These are phyloP conservation scores for Aphodius sticticus DNA, from an alignment of 2,888 invertebrate genomes.

Conservation along the genomic window DNA sequence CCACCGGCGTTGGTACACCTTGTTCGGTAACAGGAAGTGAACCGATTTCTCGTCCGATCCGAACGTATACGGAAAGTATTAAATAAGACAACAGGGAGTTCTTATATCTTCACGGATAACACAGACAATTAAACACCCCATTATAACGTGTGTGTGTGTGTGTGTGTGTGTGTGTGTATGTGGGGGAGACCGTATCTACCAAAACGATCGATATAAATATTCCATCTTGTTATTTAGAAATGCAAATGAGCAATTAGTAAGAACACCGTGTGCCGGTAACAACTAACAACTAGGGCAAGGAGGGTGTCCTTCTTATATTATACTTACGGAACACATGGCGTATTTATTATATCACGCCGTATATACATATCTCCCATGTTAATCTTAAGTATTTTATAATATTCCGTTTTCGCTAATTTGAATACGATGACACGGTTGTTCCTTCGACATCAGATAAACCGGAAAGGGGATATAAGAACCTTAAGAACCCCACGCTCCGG, in stretches of 20 bases:
- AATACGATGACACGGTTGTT: conserved; percentile 48
- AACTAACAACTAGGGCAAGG: conserved; percentile 7
- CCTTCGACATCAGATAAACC: conserved; percentile 34
- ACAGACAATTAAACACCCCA: conserved; percentile 57
- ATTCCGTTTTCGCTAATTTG: conserved; percentile 47
- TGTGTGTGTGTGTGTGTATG: too few relatives aligned
- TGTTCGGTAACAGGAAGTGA: conserved; percentile 48
- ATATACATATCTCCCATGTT: conserved; percentile 29
- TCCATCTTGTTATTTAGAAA: conserved; percentile 34
- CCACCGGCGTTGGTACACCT: neutral
- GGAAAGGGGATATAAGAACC: conserved; percentile 29
- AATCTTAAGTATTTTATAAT: conserved; percentile 39
- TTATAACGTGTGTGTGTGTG: conserved; percentile 51
- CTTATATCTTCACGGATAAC: conserved; percentile 43
- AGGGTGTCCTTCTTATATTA: neutral
- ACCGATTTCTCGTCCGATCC: conserved; percentile 50
- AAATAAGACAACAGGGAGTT: conserved; percentile 5
- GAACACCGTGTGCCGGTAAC: neutral
- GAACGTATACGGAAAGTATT: conserved; percentile 16
- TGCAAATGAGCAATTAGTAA: conserved; percentile 31
- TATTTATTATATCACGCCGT: conserved; percentile 36
- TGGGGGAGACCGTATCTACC: neutral
- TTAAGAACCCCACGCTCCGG: conserved; percentile 12
- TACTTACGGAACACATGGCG: conserved; percentile 30
- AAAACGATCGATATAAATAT: neutral